Base-by-base conservation (phyloP, 2,888 invertebrate genomes). In the Watsonalla cultraria region DNA sequence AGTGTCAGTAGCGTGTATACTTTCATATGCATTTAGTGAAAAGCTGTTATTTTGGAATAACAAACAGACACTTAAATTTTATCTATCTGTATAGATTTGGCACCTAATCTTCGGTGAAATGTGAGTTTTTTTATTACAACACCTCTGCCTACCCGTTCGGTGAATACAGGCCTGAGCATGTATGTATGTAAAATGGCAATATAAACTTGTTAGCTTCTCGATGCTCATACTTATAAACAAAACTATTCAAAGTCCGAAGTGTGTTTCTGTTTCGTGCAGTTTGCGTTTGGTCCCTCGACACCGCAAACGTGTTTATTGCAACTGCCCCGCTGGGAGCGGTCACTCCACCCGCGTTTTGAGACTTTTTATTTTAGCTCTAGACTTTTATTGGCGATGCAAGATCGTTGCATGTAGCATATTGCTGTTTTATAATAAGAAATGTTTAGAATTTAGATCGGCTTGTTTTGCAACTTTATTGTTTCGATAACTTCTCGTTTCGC, bases 281-380 rank as follows among this genome's bases (percentile, higher is more conserved):
- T 55, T 62, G 54, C 60, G 52, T 61, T 62, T 58, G 50, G 59
- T 53, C 60, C 59, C 54, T 54, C 59, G 34, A 42, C 53, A 49
- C 58, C 49, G 51, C 52, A 50, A 53, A 61, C 63, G 63, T 68
- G 74, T 79, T 80, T 80, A 79, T 77, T 74, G 74, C 72, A 51
- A 80, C 66, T 52, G 69, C 65, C 50, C 80, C 74, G 35, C 14
- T n/a, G 80, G 80, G 81, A 76, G 59, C 54, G 72, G 71, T 68
- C 74, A 67, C 58, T 50, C 57, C 56, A 55, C 62, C 65, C 47
- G 37, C 49, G n/a, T 56, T 51, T 56, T 34, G 51, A 56, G 53
- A 54, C 50, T 55, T 59, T 61, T 58, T 61, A 61, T 65, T 49
- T 37, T 8, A 39, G 15, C 37, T 13, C 48, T 42, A 11, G 11